A percentile compares a stretch with the other conserved stretches of the same genome.
Conservation (phyloP, 2,113 vertebrate genomes). For the Limanda limanda region DNA sequence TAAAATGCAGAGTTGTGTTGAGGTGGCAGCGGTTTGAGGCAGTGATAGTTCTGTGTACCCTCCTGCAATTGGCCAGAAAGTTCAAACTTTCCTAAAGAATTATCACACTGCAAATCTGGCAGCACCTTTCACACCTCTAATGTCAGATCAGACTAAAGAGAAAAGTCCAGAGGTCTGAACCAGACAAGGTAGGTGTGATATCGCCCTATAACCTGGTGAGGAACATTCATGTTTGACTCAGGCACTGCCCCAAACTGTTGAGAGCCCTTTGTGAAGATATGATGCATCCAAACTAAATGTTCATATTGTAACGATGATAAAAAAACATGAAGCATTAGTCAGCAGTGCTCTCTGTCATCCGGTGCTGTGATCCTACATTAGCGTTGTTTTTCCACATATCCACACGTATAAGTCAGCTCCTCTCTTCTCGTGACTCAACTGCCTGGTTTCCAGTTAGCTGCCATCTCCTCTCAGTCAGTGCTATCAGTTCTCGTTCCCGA, state of each 20-base stretch:
- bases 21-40: background rate
- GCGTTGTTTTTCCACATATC: constrained; percentile 26
- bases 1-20: background rate
- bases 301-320: background rate
- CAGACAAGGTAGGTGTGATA: background rate
- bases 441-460: constrained; percentile 29
- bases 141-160: too few species aligned
- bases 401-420: constrained; percentile 37
- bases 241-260: background rate
- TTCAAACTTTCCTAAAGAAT: too few species aligned
- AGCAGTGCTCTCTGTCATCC: background rate
- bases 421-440: constrained; percentile 28
- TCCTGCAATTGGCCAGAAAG: too few species aligned
- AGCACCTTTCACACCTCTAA: too few species aligned
- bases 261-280: background rate
- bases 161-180: too few species aligned
- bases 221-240: background rate
- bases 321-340: background rate
- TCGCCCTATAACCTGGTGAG: background rate
- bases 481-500: constrained; percentile 23
- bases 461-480: constrained; percentile 27
- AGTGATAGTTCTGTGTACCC: background rate
- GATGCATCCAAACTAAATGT: background rate
- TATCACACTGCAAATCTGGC: too few species aligned
- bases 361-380: constrained; percentile 25